Percentiles rank a stretch among this genome's conserved stretches.
Conservation (phyloP, 2,797 vertebrate species). For the Peromyscus nudipes region DNA sequence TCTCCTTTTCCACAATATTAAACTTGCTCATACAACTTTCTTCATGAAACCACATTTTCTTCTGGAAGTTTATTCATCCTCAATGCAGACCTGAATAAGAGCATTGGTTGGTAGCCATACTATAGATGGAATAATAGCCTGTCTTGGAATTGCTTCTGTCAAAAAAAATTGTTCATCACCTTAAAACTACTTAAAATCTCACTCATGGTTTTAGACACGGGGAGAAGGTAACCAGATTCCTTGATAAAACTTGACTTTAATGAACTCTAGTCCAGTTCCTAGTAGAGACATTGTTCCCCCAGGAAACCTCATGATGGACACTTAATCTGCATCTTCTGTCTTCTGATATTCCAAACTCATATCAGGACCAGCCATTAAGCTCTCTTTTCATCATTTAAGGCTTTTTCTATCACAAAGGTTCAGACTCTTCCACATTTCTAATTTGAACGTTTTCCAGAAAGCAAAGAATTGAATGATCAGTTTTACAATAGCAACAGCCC, state of each 20-base stretch:
- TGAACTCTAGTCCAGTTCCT: neutral
- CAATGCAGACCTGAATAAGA: neutral
- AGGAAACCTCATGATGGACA: neutral
- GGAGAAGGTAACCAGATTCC: neutral
- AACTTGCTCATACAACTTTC: neutral
- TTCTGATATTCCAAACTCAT: neutral
- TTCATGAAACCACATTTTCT: neutral
- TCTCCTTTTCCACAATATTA: neutral
- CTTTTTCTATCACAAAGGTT: neutral
- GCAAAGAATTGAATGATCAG: neutral
- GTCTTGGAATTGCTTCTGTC: neutral
- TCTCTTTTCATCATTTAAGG: neutral
- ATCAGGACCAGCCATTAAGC: neutral
- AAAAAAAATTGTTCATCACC: no score
- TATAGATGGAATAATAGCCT: neutral
- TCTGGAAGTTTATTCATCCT: neutral
- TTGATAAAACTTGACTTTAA: neutral
- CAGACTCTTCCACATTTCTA: neutral
- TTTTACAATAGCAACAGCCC: neutral
- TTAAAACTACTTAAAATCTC: neutral
- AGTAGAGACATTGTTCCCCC: neutral
- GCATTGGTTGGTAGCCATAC: neutral
- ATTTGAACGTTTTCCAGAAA: neutral
- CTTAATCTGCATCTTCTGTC: neutral
- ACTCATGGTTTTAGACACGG: neutral